Conservation (phyloP, 2,113 vertebrate species). For the Vicugna pacos region DNA sequence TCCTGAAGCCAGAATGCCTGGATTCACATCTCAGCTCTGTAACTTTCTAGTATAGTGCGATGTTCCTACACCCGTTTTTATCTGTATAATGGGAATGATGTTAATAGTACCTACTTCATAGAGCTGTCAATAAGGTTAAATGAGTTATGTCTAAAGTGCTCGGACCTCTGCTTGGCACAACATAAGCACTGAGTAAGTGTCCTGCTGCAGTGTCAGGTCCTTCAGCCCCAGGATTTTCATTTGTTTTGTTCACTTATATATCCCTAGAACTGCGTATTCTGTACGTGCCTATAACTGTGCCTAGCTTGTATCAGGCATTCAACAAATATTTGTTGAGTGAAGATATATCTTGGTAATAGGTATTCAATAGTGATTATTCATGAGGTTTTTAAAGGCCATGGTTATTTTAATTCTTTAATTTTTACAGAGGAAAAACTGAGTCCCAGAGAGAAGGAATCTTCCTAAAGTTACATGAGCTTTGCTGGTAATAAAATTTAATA, state of each 20-base stretch:
- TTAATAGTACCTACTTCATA: neutral
- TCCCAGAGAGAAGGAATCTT: neutral
- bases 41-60: neutral
- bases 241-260: conserved; percentile 5
- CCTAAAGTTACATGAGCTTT: neutral
- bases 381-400: neutral
- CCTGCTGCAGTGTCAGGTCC: neutral
- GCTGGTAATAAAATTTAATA: conserved; percentile 23
- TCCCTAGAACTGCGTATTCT: neutral
- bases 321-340: neutral
- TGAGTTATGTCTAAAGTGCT: neutral
- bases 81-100: neutral
- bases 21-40: neutral
- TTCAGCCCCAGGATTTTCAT: neutral
- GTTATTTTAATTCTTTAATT: conserved; percentile 12
- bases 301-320: neutral
- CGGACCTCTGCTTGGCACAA: neutral
- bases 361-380: neutral
- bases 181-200: neutral
- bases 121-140: neutral
- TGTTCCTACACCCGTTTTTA: neutral
- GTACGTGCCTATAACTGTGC: neutral
- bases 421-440: conserved; percentile 5
- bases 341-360: neutral
- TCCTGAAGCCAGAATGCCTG: neutral